Conservation (phyloP, 2,113 vertebrate species). For the Peromyscus californicus region DNA sequence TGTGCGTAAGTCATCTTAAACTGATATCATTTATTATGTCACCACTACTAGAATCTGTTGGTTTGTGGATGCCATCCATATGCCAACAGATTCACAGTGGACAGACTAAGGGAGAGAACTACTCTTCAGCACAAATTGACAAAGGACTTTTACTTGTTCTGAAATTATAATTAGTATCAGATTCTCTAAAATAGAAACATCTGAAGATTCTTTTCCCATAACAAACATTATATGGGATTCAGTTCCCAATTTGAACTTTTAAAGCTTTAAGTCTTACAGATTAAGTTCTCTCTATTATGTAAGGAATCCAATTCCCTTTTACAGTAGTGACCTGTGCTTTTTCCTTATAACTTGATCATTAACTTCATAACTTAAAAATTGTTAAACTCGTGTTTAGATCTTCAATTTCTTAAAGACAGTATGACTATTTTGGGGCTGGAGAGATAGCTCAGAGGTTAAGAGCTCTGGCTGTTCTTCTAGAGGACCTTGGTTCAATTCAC, state of each 20-base stretch:
- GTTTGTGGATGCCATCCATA: background rate
- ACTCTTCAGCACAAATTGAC: background rate
- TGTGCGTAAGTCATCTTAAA: background rate
- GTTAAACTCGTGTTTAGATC: background rate
- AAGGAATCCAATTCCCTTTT: background rate
- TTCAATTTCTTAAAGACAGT: background rate
- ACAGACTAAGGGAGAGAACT: background rate
- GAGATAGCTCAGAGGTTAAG: background rate
- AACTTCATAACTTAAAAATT: background rate
- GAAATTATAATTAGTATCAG: conserved; percentile 19
- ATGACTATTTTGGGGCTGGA: background rate
- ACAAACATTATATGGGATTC: background rate
- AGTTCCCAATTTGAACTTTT: background rate
- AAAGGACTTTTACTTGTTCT: conserved; percentile 28
- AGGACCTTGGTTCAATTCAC: background rate
- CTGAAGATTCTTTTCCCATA: background rate
- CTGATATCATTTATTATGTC: background rate
- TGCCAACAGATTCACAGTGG: background rate
- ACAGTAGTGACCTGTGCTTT: background rate
- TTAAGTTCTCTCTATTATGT: conserved; percentile 21
- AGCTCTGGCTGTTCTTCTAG: background rate
- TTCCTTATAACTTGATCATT: conserved; percentile 19
- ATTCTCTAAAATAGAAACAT: conserved; percentile 14
- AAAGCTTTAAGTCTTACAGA: background rate
- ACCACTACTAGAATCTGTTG: background rate